Percentiles rank a stretch among this genome's conserved stretches.
These are phyloP conservation scores for Volucella zonaria DNA, from an alignment of 2,888 invertebrate genomes.

Conservation along the genomic window DNA sequence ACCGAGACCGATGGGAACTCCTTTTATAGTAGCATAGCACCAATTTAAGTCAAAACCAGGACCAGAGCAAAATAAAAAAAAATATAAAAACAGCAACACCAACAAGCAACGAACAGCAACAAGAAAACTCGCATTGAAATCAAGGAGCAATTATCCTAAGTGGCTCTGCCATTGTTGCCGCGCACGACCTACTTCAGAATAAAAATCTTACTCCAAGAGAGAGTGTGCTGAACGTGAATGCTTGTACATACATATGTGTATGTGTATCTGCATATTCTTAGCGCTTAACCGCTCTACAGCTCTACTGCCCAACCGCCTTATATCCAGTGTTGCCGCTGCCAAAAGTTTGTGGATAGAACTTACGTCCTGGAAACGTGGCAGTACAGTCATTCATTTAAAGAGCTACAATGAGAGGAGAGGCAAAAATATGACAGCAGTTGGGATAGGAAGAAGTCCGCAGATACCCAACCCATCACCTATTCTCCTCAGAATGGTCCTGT, in stretches of 20 bases:
- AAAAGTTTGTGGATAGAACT: too few relatives aligned
- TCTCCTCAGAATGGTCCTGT: too few relatives aligned
- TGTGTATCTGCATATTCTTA: too few relatives aligned
- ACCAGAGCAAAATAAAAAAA: slow-evolving; percentile 9
- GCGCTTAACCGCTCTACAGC: too few relatives aligned
- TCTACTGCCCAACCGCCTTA: too few relatives aligned
- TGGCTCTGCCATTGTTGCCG: slow-evolving; percentile 71
- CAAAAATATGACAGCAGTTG: too few relatives aligned
- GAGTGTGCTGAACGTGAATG: slow-evolving; percentile 36
- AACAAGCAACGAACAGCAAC: slow-evolving; percentile 21
- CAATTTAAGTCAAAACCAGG: slow-evolving; percentile 53
- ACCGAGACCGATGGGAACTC: slow-evolving; percentile 15
- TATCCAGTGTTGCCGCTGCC: too few relatives aligned
- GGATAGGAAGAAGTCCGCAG: too few relatives aligned
- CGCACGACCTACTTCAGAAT: slow-evolving; percentile 71
- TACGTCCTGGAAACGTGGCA: too few relatives aligned
- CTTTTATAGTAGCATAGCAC: slow-evolving; percentile 45
- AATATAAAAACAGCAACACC: slow-evolving; percentile 7
- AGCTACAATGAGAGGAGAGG: too few relatives aligned
- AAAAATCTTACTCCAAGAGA: slow-evolving; percentile 54
- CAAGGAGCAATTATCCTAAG: slow-evolving; percentile 74
- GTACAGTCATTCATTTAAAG: too few relatives aligned
- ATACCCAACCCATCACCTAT: too few relatives aligned
- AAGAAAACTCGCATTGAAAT: slow-evolving; percentile 71
- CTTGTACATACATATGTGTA: not conserved